phyloP scores from a whole-genome alignment of 2,797 vertebrate species.

The Parotocinclus haroldoi region DNA sequence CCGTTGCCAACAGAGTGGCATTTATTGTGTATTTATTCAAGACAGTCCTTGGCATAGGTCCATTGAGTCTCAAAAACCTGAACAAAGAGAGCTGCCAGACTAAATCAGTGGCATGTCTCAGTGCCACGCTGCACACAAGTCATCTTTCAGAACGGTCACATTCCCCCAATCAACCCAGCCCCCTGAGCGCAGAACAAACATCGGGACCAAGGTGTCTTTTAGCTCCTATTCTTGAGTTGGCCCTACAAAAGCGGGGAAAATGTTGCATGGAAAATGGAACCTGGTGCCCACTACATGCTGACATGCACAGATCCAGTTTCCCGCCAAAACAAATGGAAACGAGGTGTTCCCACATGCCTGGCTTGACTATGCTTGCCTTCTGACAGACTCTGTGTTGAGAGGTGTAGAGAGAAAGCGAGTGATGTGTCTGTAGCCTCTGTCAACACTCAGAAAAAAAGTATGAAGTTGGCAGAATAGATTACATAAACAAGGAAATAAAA shows the following conservation, averaged over 20 bases:
- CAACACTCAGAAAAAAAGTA: constrained; percentile 57
- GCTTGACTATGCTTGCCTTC: constrained; percentile 71
- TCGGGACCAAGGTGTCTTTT: constrained; percentile 70
- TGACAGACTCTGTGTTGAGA: constrained; percentile 47
- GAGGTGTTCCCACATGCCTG: constrained; percentile 59
- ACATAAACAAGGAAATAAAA: constrained; percentile 68
- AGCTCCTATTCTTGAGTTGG: constrained; percentile 67
- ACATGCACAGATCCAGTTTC: constrained; percentile 61
- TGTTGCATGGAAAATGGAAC: not conserved
- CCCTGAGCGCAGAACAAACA: constrained; percentile 52
- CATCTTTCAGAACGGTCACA: constrained; percentile 65
- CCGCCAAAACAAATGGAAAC: constrained; percentile 67
- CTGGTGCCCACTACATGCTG: constrained; percentile 22
- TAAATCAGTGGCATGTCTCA: constrained; percentile 59
- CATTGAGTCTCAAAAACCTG: constrained; percentile 49
- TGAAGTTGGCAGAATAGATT: constrained; percentile 68
- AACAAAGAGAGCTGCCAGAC: constrained; percentile 69
- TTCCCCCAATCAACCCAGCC: constrained; percentile 56
- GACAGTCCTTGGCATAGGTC: constrained; percentile 42
- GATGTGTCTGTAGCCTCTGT: constrained; percentile 54
- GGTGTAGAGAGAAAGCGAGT: constrained; percentile 36
- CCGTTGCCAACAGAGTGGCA: constrained; percentile 9
- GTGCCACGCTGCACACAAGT: constrained; percentile 58
- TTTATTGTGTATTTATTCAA: not conserved
- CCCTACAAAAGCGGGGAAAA: constrained; percentile 53